Base-by-base conservation (phyloP, 2,888 invertebrate genomes). In the Phengaris arion region DNA sequence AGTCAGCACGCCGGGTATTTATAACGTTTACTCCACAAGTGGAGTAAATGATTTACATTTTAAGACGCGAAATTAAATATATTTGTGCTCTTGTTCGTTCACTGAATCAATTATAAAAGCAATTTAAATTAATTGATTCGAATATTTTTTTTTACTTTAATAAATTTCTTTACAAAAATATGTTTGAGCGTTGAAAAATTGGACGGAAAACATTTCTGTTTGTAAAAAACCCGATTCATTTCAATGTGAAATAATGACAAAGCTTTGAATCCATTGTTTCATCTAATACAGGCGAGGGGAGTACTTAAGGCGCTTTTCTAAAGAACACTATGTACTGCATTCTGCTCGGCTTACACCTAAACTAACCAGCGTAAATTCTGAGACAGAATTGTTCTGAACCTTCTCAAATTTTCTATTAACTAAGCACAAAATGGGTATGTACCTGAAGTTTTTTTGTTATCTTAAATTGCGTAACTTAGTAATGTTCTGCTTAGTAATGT, bases 201-300 rank as follows among this genome's bases (percentile, higher is more conserved):
- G 64, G 64, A 64, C 64, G 6, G 35, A 48, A 72, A 72, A 72
- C 54, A 72, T 72, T 72, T 72, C 52, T 54, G 54, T 54, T 51
- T 22, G 52, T 54, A 13, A 35, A 68, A 72, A 72, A 35, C 64
- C 52, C 35, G 52, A 72, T 52, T 72, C 51, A 54, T 74, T 64
- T 74, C 51, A 15, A 74, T 35, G 46, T 74, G 51, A 59, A 64
- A 74, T 74, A 74, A 74, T 74, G 51, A 74, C 68, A 48, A 22
- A 57, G 48, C 55, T 69, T 69, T 69, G 64, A 46, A 13, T 68
- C 46, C 54, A 68, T 74, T 74, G 75, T 75, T 57, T 69, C 69
- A 57, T 15, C 75, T 75, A 75, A 75, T 75, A 75, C 68, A 75
- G 75, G 46, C 46, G 69, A 75, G 75, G 15, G 57, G 68, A 54